Conservation (phyloP, 2,888 invertebrate species). For the Diachrysia chrysitis region DNA sequence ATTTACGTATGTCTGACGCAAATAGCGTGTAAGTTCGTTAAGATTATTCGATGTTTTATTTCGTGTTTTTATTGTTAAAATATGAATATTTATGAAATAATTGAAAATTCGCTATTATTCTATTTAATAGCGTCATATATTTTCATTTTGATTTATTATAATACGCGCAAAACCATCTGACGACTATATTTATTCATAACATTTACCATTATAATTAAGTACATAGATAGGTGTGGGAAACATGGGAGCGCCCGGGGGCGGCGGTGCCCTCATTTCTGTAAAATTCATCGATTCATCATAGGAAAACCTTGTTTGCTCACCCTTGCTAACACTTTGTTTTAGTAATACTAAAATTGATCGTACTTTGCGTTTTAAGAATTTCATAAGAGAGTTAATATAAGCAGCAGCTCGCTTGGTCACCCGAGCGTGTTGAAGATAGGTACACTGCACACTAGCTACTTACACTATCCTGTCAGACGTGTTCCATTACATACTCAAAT, state of each 20-base stretch:
- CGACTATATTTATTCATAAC: slow-evolving; percentile 6
- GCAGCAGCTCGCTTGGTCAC: slow-evolving; percentile 72
- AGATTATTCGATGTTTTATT: neutral
- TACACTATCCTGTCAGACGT: slow-evolving; percentile 62
- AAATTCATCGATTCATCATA: slow-evolving; percentile 53
- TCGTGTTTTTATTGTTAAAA: neutral
- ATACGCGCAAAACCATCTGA: neutral
- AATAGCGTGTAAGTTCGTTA: neutral
- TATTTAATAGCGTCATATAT: neutral
- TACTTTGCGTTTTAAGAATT: slow-evolving; percentile 72
- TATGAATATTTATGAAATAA: neutral
- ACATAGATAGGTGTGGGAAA: slow-evolving; percentile 13
- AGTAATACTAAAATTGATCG: slow-evolving; percentile 50
- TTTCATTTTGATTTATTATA: neutral
- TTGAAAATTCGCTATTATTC: neutral
- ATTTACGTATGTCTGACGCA: neutral
- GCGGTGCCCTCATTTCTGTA: slow-evolving; percentile 62
- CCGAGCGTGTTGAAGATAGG: slow-evolving; percentile 71
- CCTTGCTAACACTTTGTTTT: slow-evolving; percentile 29
- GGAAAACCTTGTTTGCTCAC: slow-evolving; percentile 39
- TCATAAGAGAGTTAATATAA: slow-evolving; percentile 74
- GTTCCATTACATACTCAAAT: slow-evolving; percentile 64
- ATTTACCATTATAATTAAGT: neutral
- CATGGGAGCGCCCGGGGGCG: slow-evolving; percentile 58
- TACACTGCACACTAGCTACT: slow-evolving; percentile 55